phyloP scores from a whole-genome alignment of 2,113 vertebrate species.

The Odontesthes bonariensis region DNA sequence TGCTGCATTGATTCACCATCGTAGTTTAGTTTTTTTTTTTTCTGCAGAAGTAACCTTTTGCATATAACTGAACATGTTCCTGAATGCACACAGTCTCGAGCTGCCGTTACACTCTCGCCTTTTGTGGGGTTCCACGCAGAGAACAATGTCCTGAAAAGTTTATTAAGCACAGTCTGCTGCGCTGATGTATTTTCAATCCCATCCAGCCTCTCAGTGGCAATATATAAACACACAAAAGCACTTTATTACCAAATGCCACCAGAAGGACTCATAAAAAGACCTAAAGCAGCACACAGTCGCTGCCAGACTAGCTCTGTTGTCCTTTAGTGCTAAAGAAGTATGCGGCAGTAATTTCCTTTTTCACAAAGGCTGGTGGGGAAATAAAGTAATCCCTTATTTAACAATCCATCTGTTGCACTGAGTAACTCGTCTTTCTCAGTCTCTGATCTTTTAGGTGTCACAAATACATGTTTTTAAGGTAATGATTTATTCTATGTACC shows the following conservation, averaged over 20 bases:
- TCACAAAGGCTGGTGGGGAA: slow-evolving; percentile 31
- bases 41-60: too few species aligned
- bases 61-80: too few species aligned
- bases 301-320: slow-evolving; percentile 1
- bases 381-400: slow-evolving; percentile 1
- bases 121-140: too few species aligned
- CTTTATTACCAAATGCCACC: background rate
- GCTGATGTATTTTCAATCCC: too few species aligned
- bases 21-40: too few species aligned
- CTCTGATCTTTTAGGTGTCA: background rate
- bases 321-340: slow-evolving; percentile 15
- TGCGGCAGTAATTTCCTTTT: slow-evolving; percentile 36
- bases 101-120: too few species aligned
- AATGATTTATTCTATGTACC: background rate
- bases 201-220: too few species aligned
- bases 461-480: too few species aligned
- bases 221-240: background rate
- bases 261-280: background rate
- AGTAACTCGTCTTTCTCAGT: background rate
- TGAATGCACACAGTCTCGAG: too few species aligned
- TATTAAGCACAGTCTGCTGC: too few species aligned
- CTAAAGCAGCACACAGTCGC: background rate
- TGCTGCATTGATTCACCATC: too few species aligned
- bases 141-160: too few species aligned
- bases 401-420: background rate